Percentiles rank a stretch among this genome's conserved stretches.
phyloP scores from a whole-genome alignment of 2,113 vertebrate species.

The Struthidea cinerea region DNA sequence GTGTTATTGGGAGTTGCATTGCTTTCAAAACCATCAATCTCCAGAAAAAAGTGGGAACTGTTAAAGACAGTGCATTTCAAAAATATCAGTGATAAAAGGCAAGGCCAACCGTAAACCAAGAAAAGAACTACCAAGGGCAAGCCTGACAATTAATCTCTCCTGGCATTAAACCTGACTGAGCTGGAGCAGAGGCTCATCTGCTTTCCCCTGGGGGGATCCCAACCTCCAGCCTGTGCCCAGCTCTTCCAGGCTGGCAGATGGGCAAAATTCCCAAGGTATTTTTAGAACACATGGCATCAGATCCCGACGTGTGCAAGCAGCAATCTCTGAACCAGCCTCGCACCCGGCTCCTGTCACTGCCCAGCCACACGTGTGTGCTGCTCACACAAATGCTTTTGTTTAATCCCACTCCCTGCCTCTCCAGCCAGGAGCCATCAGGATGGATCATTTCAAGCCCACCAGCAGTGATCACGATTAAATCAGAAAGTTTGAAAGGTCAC shows the following conservation, averaged over 20 bases:
- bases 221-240: background rate
- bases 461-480: background rate
- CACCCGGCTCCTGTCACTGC: background rate
- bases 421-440: background rate
- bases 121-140: background rate
- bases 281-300: background rate
- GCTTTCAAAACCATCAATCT: conserved; percentile 78
- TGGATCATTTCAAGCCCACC: background rate
- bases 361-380: background rate
- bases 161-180: background rate
- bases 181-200: background rate
- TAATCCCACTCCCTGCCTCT: background rate
- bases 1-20: conserved; percentile 63
- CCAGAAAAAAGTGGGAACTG: conserved; percentile 79
- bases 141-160: background rate
- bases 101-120: background rate
- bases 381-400: background rate
- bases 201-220: background rate
- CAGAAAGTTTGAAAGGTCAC: background rate
- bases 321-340: background rate
- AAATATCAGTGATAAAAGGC: background rate
- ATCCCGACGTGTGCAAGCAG: background rate
- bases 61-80: background rate
- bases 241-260: background rate
- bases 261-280: background rate